A percentile compares a stretch with the other conserved stretches of the same genome.
phyloP scores from a whole-genome alignment of 2,888 invertebrate genomes.

The Diarsia mendica region DNA sequence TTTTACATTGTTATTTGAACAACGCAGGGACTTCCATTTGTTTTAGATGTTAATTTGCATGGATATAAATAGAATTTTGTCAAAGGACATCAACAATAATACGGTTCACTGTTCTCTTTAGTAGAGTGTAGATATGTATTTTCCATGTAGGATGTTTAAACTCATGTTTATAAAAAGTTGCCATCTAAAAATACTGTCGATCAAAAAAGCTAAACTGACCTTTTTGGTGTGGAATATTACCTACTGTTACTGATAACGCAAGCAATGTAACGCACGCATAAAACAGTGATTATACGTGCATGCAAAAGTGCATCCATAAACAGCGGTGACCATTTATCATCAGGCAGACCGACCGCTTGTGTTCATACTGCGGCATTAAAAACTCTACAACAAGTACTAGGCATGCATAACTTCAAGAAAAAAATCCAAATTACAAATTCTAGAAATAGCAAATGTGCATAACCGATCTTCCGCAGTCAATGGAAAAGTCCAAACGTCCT shows the following conservation, averaged over 20 bases:
- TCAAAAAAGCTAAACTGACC: background rate
- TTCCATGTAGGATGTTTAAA: background rate
- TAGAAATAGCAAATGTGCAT: background rate
- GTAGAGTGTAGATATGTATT: background rate
- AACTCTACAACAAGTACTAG: background rate
- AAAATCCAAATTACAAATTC: background rate
- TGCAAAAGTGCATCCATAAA: background rate
- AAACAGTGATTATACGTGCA: background rate
- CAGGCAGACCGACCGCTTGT: background rate
- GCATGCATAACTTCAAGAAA: too few relatives aligned
- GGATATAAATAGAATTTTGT: background rate
- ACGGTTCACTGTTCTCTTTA: background rate
- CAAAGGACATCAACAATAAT: background rate
- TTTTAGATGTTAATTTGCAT: constrained; percentile 26
- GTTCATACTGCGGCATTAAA: background rate
- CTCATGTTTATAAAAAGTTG: background rate
- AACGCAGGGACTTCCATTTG: constrained; percentile 2
- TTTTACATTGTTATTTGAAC: constrained; percentile 38
- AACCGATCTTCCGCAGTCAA: background rate
- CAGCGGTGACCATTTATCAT: background rate
- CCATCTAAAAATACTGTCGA: background rate
- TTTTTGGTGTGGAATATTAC: background rate
- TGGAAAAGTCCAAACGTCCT: background rate
- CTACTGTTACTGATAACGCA: background rate
- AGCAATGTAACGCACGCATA: background rate